Evolutionary conservation across 2,888 invertebrate species (phyloP).

Genomic region (Apomyelois bistriatella): DNA sequence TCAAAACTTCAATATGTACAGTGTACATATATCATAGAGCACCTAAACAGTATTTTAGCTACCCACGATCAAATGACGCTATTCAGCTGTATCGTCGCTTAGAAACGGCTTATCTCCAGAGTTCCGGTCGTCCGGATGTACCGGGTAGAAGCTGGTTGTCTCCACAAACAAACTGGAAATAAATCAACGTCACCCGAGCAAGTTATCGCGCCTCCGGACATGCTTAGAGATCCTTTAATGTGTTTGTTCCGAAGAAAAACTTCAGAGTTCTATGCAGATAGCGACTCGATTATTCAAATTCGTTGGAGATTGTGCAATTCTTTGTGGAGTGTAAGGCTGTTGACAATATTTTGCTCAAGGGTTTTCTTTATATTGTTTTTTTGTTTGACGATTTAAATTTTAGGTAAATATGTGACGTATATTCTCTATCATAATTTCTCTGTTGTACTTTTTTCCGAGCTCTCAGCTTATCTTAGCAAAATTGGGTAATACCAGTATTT

Average conservation of each 20-base stretch:
- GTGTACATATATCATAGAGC: neutral
- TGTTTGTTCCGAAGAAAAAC: conserved; percentile 61
- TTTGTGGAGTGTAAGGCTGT: too few relatives aligned
- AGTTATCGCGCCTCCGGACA: conserved; percentile 68
- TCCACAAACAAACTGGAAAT: conserved; percentile 68
- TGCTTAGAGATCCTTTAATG: conserved; percentile 60
- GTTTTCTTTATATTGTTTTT: too few relatives aligned
- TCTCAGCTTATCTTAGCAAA: too few relatives aligned
- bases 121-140: conserved; percentile 37
- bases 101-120: conserved; percentile 59
- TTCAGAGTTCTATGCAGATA: conserved; percentile 40
- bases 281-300: conserved; percentile 16
- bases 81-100: conserved; percentile 38
- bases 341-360: too few relatives aligned
- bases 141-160: conserved; percentile 39
- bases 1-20: too few relatives aligned
- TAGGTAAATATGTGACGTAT: too few relatives aligned
- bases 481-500: too few relatives aligned
- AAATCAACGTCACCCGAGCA: conserved; percentile 72
- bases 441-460: too few relatives aligned
- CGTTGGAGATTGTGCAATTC: neutral
- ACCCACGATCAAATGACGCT: too few relatives aligned
- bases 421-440: too few relatives aligned
- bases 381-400: too few relatives aligned
- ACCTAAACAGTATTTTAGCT: too few relatives aligned